A percentile compares a stretch with the other conserved stretches of the same genome.
phyloP scores from a whole-genome alignment of 2,113 vertebrate species.

The Pelobates fuscus region DNA sequence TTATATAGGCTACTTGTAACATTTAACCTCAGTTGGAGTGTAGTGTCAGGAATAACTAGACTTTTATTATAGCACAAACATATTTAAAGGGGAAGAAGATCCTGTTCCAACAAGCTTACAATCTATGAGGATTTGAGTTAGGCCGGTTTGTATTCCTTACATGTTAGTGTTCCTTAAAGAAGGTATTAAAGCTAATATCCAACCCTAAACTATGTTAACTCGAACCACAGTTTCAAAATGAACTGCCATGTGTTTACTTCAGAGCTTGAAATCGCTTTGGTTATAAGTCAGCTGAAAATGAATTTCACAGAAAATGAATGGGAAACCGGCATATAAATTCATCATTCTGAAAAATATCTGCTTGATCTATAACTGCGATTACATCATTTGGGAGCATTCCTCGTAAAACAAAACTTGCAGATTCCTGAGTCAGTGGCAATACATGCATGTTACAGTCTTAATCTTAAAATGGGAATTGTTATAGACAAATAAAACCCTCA shows the following conservation, averaged over 20 bases:
- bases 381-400: neutral
- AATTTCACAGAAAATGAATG: constrained; percentile 36
- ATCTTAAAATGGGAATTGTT: no score
- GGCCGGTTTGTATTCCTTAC: no score
- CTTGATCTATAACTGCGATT: neutral
- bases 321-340: neutral
- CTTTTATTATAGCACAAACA: no score
- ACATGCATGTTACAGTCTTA: neutral
- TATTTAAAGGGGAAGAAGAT: no score
- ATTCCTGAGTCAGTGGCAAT: neutral
- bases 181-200: no score
- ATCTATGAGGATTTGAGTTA: no score
- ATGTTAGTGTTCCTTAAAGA: no score
- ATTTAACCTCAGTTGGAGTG: no score
- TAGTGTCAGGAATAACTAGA: no score
- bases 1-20: no score
- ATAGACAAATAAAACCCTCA: neutral
- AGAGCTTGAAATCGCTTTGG: neutral
- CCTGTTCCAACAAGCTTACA: no score
- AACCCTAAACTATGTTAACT: no score
- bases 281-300: constrained; percentile 15
- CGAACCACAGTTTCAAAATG: neutral
- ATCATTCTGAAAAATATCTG: constrained; percentile 8
- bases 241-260: constrained; percentile 13
- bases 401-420: neutral